Conservation (phyloP, 2,888 invertebrate genomes). For the Chloroclystis v-ata region DNA sequence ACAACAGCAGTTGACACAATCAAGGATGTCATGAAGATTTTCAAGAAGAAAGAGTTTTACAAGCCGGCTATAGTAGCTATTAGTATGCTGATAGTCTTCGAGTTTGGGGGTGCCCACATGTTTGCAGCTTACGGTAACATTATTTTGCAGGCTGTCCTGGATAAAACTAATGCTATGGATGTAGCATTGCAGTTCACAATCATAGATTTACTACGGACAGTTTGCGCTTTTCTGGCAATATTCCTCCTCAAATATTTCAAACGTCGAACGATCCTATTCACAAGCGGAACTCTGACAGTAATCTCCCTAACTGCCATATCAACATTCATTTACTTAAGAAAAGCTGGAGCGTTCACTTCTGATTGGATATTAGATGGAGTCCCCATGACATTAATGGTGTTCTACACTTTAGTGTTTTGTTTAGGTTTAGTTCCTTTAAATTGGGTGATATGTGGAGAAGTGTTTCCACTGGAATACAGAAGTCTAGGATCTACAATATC, state of each 20-base stretch:
- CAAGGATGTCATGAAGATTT: constrained; percentile 55
- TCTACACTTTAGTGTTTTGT: constrained; percentile 65
- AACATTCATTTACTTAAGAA: constrained; percentile 59
- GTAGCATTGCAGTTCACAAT: constrained; percentile 79
- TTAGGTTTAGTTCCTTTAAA: constrained; percentile 66
- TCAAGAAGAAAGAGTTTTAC: constrained; percentile 69
- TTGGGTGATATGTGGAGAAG: constrained; percentile 73
- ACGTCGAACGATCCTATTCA: constrained; percentile 61
- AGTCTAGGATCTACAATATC: constrained; percentile 68
- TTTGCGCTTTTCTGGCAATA: constrained; percentile 79
- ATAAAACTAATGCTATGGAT: constrained; percentile 53
- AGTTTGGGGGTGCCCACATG: constrained; percentile 71
- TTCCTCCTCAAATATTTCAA: constrained; percentile 62
- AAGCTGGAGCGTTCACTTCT: constrained; percentile 48
- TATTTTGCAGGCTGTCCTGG: constrained; percentile 60
- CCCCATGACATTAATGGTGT: constrained; percentile 62
- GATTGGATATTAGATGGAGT: constrained; percentile 53
- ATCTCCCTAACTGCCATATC: constrained; percentile 58
- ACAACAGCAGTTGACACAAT: constrained; percentile 46
- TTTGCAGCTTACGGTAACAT: constrained; percentile 67
- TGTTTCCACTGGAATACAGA: constrained; percentile 68
- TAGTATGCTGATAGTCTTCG: constrained; percentile 68
- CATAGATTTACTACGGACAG: constrained; percentile 80
- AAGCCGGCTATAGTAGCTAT: constrained; percentile 69
- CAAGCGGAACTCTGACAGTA: constrained; percentile 63